Conservation (phyloP, 2,113 vertebrate genomes). For the Pseudorhombus dupliciocellatus region DNA sequence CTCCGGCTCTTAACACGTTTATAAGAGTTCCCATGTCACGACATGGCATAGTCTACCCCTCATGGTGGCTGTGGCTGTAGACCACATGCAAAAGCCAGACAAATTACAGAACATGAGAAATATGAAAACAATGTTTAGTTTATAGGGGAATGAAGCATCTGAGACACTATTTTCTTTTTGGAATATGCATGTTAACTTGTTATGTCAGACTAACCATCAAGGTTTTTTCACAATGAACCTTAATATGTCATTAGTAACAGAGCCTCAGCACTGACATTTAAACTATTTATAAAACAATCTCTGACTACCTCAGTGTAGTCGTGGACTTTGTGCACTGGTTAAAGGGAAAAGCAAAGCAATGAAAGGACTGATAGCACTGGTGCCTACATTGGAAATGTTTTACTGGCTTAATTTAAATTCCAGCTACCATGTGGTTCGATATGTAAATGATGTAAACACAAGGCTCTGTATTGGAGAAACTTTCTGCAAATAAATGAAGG, state of each 20-base stretch:
- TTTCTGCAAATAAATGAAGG: slow-evolving; percentile 66
- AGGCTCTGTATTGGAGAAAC: slow-evolving; percentile 39
- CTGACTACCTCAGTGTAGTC: slow-evolving; percentile 18
- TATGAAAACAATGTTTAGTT: slow-evolving; percentile 66
- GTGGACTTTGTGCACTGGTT: slow-evolving; percentile 26
- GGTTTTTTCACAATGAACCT: slow-evolving; percentile 1
- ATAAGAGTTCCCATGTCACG: slow-evolving; percentile 84
- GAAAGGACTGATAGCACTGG: slow-evolving; percentile 14
- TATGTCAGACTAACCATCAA: slow-evolving; percentile 27
- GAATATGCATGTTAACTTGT: slow-evolving; percentile 26
- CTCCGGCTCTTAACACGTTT: slow-evolving; percentile 83
- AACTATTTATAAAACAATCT: slow-evolving; percentile 47
- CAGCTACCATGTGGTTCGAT: slow-evolving; percentile 39
- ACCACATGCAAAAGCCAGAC: slow-evolving; percentile 60
- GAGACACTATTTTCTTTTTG: slow-evolving; percentile 26
- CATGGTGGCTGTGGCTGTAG: slow-evolving; percentile 61
- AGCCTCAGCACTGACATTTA: slow-evolving; percentile 46
- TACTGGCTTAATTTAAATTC: slow-evolving; percentile 52
- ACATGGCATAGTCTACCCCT: slow-evolving; percentile 72
- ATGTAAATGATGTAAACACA: slow-evolving; percentile 42
- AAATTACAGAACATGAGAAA: slow-evolving; percentile 58
- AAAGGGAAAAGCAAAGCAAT: background rate
- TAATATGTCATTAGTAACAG: slow-evolving; percentile 22
- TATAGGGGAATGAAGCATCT: slow-evolving; percentile 46
- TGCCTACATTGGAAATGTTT: slow-evolving; percentile 44